Evolutionary conservation across 2,797 vertebrate genomes (phyloP).

Genomic region (Micrastur ruficollis): DNA sequence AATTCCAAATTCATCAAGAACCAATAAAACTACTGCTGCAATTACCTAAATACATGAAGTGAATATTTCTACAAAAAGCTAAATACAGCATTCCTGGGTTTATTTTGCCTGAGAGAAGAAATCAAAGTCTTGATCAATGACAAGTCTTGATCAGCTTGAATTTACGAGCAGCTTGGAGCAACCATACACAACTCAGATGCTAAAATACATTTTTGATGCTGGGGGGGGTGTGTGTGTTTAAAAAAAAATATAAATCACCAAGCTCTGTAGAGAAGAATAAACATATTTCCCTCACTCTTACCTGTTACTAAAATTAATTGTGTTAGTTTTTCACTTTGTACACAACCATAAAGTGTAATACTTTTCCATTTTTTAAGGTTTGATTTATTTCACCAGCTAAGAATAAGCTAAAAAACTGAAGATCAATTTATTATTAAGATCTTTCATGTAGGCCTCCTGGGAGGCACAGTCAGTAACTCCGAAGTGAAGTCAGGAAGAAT

Average conservation of each 20-base stretch:
- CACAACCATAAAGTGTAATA: not conserved
- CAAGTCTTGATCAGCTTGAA: not conserved
- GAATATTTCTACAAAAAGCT: not conserved
- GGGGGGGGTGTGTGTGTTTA: not conserved
- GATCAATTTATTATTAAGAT: not conserved
- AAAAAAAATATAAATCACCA: not conserved
- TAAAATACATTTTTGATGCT: not conserved
- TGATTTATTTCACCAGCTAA: not conserved
- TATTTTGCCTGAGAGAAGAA: not conserved
- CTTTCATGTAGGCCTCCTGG: not conserved
- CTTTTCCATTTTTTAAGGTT: not conserved
- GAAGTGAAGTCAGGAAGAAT: conserved; percentile 11
- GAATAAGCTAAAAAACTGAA: not conserved
- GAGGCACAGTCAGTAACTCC: not conserved
- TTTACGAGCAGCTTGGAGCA: not conserved
- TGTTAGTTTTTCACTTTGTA: not conserved
- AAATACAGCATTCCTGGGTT: not conserved
- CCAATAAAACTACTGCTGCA: not conserved
- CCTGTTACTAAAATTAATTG: not conserved
- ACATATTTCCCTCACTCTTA: not conserved
- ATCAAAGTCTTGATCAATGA: not conserved
- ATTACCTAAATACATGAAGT: not conserved
- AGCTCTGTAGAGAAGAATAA: not conserved
- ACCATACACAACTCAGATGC: not conserved
- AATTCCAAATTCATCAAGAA: not conserved